A percentile compares a stretch with the other conserved stretches of the same genome.
phyloP scores from a whole-genome alignment of 2,888 invertebrate species.

The Polylopha cassiicola region DNA sequence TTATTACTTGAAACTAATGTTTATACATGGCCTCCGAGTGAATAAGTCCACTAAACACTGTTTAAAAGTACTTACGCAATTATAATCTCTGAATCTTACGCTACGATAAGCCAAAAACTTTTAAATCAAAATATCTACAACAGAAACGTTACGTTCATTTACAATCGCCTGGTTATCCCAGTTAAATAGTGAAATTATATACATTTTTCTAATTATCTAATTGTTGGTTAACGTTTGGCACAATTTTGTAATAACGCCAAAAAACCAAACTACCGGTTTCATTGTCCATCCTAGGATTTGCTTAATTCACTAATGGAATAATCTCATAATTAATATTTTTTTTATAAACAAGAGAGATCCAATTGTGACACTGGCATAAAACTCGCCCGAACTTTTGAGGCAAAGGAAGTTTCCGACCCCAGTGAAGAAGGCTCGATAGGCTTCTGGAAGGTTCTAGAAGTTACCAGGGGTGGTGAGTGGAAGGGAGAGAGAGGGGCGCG shows the following conservation, averaged over 20 bases:
- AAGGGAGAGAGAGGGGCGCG: slow-evolving; percentile 63
- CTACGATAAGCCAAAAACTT: slow-evolving; percentile 34
- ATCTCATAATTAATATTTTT: slow-evolving; percentile 58
- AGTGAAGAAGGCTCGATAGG: slow-evolving; percentile 10
- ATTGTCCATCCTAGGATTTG: slow-evolving; percentile 30
- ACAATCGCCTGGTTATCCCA: slow-evolving; percentile 31
- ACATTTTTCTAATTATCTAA: slow-evolving; percentile 53
- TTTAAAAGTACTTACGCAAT: slow-evolving; percentile 31
- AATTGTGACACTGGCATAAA: slow-evolving; percentile 40
- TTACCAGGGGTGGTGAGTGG: slow-evolving; percentile 69
- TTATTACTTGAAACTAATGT: slow-evolving; percentile 33
- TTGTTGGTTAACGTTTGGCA: slow-evolving; percentile 46
- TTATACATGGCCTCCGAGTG: slow-evolving; percentile 66
- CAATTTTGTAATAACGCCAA: slow-evolving; percentile 33
- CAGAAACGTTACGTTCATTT: slow-evolving; percentile 47
- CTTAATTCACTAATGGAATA: slow-evolving; percentile 76
- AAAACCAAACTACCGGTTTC: slow-evolving; percentile 24
- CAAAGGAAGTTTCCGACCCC: slow-evolving; percentile 11
- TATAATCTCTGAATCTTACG: slow-evolving; percentile 39
- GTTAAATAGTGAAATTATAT: slow-evolving; percentile 35
- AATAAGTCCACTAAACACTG: slow-evolving; percentile 40
- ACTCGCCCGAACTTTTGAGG: slow-evolving; percentile 13
- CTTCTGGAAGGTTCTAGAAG: slow-evolving; percentile 29
- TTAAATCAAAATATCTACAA: slow-evolving; percentile 52
- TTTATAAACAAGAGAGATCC: slow-evolving; percentile 67